Conservation (phyloP, 2,888 invertebrate genomes). For the Pasiphila rectangulata region DNA sequence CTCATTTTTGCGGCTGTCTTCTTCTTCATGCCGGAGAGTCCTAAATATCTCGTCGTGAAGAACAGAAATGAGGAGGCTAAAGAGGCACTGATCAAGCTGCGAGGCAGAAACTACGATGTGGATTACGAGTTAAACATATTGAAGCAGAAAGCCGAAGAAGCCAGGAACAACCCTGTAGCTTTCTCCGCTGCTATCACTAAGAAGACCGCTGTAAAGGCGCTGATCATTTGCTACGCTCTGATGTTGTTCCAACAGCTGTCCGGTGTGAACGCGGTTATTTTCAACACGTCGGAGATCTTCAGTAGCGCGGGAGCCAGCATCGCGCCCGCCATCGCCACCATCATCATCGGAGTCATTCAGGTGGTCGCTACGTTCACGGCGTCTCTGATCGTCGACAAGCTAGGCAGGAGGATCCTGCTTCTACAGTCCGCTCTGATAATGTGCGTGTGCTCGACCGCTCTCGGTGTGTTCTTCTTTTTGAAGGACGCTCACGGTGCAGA, state of each 20-base stretch:
- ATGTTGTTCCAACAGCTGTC: slow-evolving; percentile 95
- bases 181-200: slow-evolving; percentile 80
- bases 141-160: slow-evolving; percentile 76
- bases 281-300: slow-evolving; percentile 89
- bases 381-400: slow-evolving; percentile 88
- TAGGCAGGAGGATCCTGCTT: slow-evolving; percentile 89
- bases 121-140: slow-evolving; percentile 83
- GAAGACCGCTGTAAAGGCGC: slow-evolving; percentile 83
- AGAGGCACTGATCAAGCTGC: slow-evolving; percentile 84
- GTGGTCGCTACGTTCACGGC: slow-evolving; percentile 87
- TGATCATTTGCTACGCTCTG: slow-evolving; percentile 86
- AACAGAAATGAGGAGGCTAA: slow-evolving; percentile 84
- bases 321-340: slow-evolving; percentile 83
- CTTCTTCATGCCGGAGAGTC: slow-evolving; percentile 93
- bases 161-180: slow-evolving; percentile 77
- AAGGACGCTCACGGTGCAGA: slow-evolving; percentile 53
- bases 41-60: slow-evolving; percentile 85
- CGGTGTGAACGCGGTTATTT: slow-evolving; percentile 91
- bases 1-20: slow-evolving; percentile 85
- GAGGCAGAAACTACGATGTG: slow-evolving; percentile 86
- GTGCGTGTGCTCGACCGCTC: slow-evolving; percentile 84
- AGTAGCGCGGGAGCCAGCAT: slow-evolving; percentile 81
- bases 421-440: slow-evolving; percentile 86
- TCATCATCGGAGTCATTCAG: slow-evolving; percentile 92
- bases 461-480: slow-evolving; percentile 86